A percentile compares a stretch with the other conserved stretches of the same genome.
Conservation (phyloP, 1,140 invertebrate species). For the Idris sp. region DNA sequence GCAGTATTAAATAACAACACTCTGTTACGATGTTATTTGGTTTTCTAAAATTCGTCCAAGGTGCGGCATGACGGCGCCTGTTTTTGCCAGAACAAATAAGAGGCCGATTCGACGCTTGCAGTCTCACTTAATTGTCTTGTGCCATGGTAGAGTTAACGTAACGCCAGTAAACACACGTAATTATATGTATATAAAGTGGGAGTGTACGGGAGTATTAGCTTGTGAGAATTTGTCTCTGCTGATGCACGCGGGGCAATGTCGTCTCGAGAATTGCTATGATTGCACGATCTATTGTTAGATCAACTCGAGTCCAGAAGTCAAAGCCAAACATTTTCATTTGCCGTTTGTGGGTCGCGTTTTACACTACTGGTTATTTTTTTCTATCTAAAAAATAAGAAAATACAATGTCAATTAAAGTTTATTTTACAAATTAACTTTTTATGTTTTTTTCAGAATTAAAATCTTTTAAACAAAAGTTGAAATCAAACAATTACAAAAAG, state of each 20-base stretch:
- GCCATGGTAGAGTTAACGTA: constrained; percentile 54
- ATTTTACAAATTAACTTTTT: no score
- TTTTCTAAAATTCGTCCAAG: constrained; percentile 23
- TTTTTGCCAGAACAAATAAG: constrained; percentile 63
- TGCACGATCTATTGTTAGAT: constrained; percentile 67
- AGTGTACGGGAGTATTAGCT: constrained; percentile 22
- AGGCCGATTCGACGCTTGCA: constrained; percentile 36
- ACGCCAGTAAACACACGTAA: constrained; percentile 50
- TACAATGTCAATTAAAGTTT: no score
- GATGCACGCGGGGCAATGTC: constrained; percentile 33
- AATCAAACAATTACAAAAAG: no score
- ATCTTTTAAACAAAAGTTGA: no score
- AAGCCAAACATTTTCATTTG: constrained; percentile 65
- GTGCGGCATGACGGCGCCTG: constrained; percentile 20
- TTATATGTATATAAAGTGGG: constrained; percentile 49
- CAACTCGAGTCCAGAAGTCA: constrained; percentile 57
- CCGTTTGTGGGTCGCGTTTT: constrained; percentile 66
- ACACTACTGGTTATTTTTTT: no score
- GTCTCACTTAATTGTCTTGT: constrained; percentile 52
- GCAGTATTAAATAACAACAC: no score
- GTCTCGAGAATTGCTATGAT: constrained; percentile 44
- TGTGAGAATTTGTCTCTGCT: constrained; percentile 42
- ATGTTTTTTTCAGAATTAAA: no score
- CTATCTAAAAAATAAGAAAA: no score
- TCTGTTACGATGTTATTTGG: constrained; percentile 32